Percentiles rank a stretch among this genome's conserved stretches.
Conservation (phyloP, 2,797 vertebrate genomes). For the Leuciscus waleckii region DNA sequence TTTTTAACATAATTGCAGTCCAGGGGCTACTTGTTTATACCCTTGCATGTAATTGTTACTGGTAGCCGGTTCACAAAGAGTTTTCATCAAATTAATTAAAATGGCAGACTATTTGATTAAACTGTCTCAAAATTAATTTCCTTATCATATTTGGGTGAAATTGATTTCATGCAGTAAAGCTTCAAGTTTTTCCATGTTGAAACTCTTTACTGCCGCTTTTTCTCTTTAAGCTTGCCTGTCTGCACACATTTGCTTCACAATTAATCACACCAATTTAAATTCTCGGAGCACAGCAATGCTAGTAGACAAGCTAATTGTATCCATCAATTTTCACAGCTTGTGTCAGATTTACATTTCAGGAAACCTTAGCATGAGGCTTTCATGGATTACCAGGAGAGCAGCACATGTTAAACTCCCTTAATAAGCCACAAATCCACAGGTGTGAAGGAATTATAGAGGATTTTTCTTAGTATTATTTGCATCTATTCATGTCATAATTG, state of each 20-base stretch:
- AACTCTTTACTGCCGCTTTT: constrained; percentile 57
- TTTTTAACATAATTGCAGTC: constrained; percentile 47
- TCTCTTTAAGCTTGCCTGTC: constrained; percentile 66
- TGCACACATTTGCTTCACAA: constrained; percentile 73
- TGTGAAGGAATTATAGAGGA: not conserved
- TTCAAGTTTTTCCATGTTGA: constrained; percentile 62
- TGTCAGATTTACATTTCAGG: constrained; percentile 37
- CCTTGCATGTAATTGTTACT: constrained; percentile 43
- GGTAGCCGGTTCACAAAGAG: constrained; percentile 34
- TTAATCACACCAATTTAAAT: constrained; percentile 71
- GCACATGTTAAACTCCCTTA: not conserved
- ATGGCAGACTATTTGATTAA: constrained; percentile 81
- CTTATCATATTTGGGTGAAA: constrained; percentile 64
- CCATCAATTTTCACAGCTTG: constrained; percentile 56
- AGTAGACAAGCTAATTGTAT: constrained; percentile 61
- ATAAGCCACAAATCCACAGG: not conserved
- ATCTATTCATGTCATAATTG: not conserved
- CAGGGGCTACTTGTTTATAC: constrained; percentile 47
- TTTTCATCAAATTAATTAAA: constrained; percentile 79
- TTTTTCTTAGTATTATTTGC: not conserved
- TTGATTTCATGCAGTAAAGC: constrained; percentile 66
- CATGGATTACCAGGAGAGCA: not conserved
- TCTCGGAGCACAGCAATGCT: constrained; percentile 58
- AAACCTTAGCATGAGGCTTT: constrained; percentile 5
- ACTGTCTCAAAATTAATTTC: constrained; percentile 77